phyloP scores from a whole-genome alignment of 2,113 vertebrate genomes.

The Aramus guarauna region DNA sequence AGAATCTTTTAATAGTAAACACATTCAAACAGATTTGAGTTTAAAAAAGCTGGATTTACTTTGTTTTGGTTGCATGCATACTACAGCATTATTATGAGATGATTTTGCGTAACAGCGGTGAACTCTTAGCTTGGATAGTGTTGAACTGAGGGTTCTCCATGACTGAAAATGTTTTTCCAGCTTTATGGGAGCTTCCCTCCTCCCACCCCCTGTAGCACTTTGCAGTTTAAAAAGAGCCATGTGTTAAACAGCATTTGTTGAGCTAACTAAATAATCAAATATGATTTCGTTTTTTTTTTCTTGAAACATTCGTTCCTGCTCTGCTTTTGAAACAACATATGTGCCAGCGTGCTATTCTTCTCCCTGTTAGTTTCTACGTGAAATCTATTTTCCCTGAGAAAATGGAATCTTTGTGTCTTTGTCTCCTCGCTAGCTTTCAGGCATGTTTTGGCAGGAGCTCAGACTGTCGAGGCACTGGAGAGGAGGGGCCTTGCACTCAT shows the following conservation, averaged over 20 bases:
- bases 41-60: neutral
- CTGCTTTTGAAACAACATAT: neutral
- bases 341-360: constrained; percentile 50
- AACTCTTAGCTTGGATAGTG: neutral
- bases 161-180: constrained; percentile 14
- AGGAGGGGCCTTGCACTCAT: constrained; percentile 67
- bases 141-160: constrained; percentile 2
- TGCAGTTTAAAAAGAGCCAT: constrained; percentile 14
- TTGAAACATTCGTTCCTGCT: constrained; percentile 9
- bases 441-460: constrained; percentile 84
- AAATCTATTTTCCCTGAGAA: constrained; percentile 69
- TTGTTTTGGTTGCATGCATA: neutral
- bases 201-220: neutral
- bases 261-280: constrained; percentile 32
- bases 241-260: constrained; percentile 42
- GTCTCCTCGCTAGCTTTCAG: constrained; percentile 79
- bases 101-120: neutral
- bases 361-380: constrained; percentile 50
- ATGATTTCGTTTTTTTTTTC: constrained; percentile 40
- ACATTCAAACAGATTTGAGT: constrained; percentile 10
- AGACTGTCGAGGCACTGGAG: constrained; percentile 66
- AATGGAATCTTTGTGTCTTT: constrained; percentile 88
- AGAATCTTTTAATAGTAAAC: constrained; percentile 50
- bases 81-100: neutral
- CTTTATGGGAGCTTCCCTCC: constrained; percentile 6